A percentile compares a stretch with the other conserved stretches of the same genome.
These are phyloP conservation scores for Drosophila melanogaster DNA, from an alignment of 1,140 invertebrate species.

Conservation along the genomic window Release_6_plus_ISO1_MT NT_037436.4:14403501-14404000, in stretches of 20 bases:
- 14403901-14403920: slow-evolving; percentile 51
- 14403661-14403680: neutral
- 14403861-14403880: slow-evolving; percentile 38
- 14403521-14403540: slow-evolving; percentile 2
- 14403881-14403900: slow-evolving; percentile 45
- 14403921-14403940: slow-evolving; percentile 48
- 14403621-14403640: neutral
- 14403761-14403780: neutral
- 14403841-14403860: neutral
- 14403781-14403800: neutral
- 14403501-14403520: neutral
- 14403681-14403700: neutral
- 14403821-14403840: slow-evolving; percentile 3
- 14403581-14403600: slow-evolving; percentile 7
- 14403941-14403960: slow-evolving; percentile 64
- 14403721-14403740: neutral
- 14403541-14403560: neutral
- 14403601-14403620: neutral
- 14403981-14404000: neutral
- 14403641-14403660: neutral
- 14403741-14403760: neutral
- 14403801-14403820: slow-evolving; percentile 2
- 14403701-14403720: neutral
- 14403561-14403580: neutral
- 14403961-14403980: slow-evolving; percentile 45